Percentiles rank a stretch among this genome's conserved stretches.
phyloP scores from a whole-genome alignment of 1,140 invertebrate genomes.

The Antheraea pernyi region DNA sequence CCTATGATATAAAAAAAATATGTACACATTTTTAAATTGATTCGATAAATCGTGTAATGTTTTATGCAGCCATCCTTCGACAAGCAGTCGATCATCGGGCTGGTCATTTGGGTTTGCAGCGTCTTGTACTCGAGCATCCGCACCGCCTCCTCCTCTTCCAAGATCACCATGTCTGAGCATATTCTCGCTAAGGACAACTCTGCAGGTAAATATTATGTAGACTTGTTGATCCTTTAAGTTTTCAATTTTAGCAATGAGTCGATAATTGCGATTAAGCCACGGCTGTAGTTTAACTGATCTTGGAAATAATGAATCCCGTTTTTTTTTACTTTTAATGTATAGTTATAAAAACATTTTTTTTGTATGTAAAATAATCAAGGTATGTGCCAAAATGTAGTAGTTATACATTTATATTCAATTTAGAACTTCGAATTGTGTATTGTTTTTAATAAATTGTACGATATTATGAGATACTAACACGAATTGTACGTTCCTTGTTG shows the following conservation, averaged over 20 bases:
- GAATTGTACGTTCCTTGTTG: slow-evolving; percentile 48
- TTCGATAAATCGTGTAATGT: neutral
- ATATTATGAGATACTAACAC: slow-evolving; percentile 34
- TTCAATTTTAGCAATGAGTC: slow-evolving; percentile 8
- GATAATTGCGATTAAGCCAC: neutral
- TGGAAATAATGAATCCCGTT: too few relatives aligned
- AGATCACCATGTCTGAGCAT: slow-evolving; percentile 88
- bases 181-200: slow-evolving; percentile 86
- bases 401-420: too few relatives aligned
- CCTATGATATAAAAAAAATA: too few relatives aligned
- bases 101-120: slow-evolving; percentile 96
- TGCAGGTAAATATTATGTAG: slow-evolving; percentile 79
- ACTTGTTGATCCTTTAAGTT: neutral
- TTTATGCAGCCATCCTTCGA: slow-evolving; percentile 83
- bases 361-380: too few relatives aligned
- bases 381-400: too few relatives aligned
- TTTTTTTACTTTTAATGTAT: slow-evolving; percentile 26
- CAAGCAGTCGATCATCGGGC: slow-evolving; percentile 92
- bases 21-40: too few relatives aligned
- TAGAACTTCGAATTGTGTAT: too few relatives aligned
- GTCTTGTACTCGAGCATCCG: slow-evolving; percentile 96
- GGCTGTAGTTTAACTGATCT: too few relatives aligned
- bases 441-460: neutral
- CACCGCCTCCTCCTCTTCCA: slow-evolving; percentile 89
- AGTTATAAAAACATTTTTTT: neutral